Evolutionary conservation across 1,140 invertebrate species (phyloP).

Genomic region (Procambarus virginalis): DNA sequence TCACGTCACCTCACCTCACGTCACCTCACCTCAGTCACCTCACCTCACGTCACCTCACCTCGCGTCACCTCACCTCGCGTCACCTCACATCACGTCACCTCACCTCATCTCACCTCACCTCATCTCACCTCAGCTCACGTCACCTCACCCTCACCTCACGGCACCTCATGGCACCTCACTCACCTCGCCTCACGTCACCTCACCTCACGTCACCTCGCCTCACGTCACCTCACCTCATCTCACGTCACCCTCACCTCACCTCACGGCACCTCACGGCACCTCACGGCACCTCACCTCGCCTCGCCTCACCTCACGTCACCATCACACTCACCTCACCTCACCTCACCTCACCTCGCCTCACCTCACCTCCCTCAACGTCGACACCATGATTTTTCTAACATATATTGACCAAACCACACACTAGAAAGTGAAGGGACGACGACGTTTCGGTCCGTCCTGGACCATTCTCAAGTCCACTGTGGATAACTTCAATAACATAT

Average conservation of each 20-base stretch:
- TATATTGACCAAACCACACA: too few species aligned
- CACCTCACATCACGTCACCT: background rate
- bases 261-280: background rate
- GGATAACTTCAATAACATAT: too few species aligned
- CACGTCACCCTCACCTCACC: background rate
- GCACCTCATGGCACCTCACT: too few species aligned
- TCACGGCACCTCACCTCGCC: background rate
- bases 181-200: background rate
- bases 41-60: background rate
- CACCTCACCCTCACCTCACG: background rate
- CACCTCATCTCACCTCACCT: background rate
- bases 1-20: background rate
- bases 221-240: background rate
- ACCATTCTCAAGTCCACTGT: too few species aligned
- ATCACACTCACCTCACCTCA: background rate
- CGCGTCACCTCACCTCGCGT: background rate
- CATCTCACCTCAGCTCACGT: background rate
- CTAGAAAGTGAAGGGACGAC: too few species aligned
- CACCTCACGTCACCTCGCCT: conserved; percentile 1
- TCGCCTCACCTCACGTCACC: background rate
- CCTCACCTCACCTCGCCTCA: background rate
- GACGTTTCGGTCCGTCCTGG: too few species aligned
- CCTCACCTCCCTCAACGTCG: too few species aligned
- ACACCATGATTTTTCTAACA: too few species aligned
- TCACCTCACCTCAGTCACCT: background rate